Conservation (phyloP, 2,888 invertebrate species). For the Pseudococcus jackbeardsleyi region DNA sequence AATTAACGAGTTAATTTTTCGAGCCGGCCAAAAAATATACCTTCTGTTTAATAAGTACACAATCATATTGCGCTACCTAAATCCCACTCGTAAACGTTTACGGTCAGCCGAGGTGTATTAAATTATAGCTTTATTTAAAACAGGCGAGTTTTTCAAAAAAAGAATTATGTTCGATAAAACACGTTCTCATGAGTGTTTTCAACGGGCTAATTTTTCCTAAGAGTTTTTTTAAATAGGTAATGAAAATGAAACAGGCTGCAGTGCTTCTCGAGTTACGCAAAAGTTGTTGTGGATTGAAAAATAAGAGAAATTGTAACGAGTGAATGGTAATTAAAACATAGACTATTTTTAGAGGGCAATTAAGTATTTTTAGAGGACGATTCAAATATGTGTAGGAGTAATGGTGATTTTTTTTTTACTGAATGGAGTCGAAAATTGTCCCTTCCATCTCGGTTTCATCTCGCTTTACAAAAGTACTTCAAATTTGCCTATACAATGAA, state of each 20-base stretch:
- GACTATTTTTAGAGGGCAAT: too few species aligned
- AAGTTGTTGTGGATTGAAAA: background rate
- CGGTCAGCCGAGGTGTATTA: background rate
- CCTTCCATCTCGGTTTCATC: too few species aligned
- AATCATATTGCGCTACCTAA: slow-evolving; percentile 3
- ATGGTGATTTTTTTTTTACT: too few species aligned
- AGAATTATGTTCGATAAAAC: slow-evolving; percentile 18
- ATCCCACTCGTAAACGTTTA: background rate
- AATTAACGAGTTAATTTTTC: slow-evolving; percentile 35
- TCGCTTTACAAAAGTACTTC: too few species aligned
- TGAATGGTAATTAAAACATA: too few species aligned
- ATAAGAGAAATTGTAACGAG: too few species aligned
- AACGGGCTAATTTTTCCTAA: background rate
- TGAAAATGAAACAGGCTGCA: background rate
- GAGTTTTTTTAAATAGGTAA: background rate
- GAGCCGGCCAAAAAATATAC: background rate
- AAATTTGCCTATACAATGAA: too few species aligned
- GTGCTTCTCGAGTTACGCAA: background rate
- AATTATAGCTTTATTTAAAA: background rate
- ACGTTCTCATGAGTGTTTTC: slow-evolving; percentile 3
- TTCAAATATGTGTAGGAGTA: too few species aligned
- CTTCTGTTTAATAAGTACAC: slow-evolving; percentile 9
- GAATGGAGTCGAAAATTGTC: too few species aligned
- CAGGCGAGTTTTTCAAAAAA: background rate
- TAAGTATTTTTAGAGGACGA: too few species aligned